Percentiles rank a stretch among this genome's conserved stretches.
phyloP scores from a whole-genome alignment of 2,113 vertebrate genomes.

The Megatriorchis doriae region DNA sequence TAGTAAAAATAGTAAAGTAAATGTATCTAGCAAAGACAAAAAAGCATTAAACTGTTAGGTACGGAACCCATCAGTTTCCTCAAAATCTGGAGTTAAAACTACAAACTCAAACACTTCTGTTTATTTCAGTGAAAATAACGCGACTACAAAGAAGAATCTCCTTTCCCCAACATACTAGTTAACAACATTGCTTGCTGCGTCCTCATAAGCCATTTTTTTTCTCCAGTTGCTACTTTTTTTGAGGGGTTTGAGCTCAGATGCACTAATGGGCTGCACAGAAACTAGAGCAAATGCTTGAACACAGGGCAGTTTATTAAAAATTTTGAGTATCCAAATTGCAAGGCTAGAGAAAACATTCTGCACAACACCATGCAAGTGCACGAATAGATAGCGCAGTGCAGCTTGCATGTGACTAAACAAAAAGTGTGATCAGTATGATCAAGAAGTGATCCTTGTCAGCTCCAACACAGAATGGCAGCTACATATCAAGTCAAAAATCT shows the following conservation, averaged over 20 bases:
- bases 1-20: neutral
- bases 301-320: neutral
- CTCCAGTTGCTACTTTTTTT: neutral
- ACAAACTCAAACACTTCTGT: neutral
- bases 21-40: neutral
- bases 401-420: neutral
- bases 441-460: neutral
- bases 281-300: neutral
- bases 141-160: neutral
- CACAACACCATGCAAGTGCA: neutral
- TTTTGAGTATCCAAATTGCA: neutral
- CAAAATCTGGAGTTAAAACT: neutral
- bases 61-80: neutral
- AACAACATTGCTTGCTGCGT: neutral
- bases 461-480: neutral
- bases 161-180: neutral
- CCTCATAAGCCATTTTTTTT: neutral
- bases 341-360: neutral
- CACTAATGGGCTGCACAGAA: neutral
- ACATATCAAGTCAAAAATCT: neutral
- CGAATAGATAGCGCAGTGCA: rapidly evolving
- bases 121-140: neutral
- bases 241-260: neutral
- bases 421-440: neutral
- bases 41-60: neutral